phyloP scores from a whole-genome alignment of 2,113 vertebrate genomes.

The Prionailurus viverrinus region DNA sequence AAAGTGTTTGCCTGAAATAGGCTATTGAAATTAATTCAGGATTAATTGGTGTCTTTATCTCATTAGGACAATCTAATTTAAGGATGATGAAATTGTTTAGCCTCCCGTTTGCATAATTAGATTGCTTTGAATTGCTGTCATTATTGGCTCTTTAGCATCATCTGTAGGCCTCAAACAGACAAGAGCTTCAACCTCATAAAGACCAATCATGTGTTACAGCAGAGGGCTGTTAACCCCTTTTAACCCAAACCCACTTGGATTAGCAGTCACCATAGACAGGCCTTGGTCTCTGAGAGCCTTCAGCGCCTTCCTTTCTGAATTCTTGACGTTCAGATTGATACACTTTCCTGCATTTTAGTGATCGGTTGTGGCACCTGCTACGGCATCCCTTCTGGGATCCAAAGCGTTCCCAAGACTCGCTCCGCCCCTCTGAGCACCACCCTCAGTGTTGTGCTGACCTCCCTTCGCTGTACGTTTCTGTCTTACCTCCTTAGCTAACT shows the following conservation, averaged over 20 bases:
- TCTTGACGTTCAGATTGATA: not conserved
- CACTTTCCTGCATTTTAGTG: not conserved
- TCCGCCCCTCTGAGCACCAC: not conserved
- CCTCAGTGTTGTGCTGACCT: not conserved
- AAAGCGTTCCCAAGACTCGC: not conserved
- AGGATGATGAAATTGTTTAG: slow-evolving; percentile 99
- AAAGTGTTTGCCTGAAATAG: slow-evolving; percentile 98
- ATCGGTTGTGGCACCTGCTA: not conserved
- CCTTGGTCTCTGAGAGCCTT: not conserved
- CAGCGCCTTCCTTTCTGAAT: not conserved
- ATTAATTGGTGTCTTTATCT: slow-evolving; percentile 99
- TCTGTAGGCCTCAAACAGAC: slow-evolving; percentile 95
- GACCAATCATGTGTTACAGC: slow-evolving; percentile 96
- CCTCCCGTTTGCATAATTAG: slow-evolving; percentile 99
- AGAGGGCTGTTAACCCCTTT: slow-evolving; percentile 92
- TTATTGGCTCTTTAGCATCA: slow-evolving; percentile 99
- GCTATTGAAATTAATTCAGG: slow-evolving; percentile 99
- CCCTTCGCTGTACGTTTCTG: not conserved
- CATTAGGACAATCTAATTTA: slow-evolving; percentile 99
- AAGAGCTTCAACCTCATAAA: slow-evolving; percentile 97
- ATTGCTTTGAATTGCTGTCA: slow-evolving; percentile 99
- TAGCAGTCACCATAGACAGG: slow-evolving; percentile 62
- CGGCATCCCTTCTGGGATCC: not conserved
- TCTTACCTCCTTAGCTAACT: not conserved
- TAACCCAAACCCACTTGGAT: slow-evolving; percentile 86